Conservation (phyloP, 1,140 invertebrate species). For the Rhynchophorus ferrugineus region DNA sequence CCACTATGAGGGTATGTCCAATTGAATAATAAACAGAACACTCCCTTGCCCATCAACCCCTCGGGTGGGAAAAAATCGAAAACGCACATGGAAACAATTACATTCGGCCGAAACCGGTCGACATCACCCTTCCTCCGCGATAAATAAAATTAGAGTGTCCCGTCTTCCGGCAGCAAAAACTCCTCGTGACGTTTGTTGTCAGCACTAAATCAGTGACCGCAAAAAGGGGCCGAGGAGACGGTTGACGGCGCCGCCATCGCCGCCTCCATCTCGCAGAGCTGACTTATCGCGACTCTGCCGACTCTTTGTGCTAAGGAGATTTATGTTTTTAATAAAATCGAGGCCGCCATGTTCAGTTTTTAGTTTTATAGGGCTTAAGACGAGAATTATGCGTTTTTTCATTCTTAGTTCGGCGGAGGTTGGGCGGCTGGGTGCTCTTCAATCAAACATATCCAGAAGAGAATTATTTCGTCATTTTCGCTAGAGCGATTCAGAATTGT, state of each 20-base stretch:
- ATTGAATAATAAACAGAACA: too few relatives aligned
- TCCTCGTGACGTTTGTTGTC: conserved; percentile 12
- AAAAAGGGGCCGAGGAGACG: conserved; percentile 12
- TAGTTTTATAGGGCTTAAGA: neutral
- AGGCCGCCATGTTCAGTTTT: conserved; percentile 5
- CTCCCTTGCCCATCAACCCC: too few relatives aligned
- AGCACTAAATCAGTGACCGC: conserved; percentile 20
- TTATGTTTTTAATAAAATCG: conserved; percentile 21
- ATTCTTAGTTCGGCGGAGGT: neutral
- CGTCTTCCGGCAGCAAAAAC: conserved; percentile 13
- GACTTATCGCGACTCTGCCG: conserved; percentile 15
- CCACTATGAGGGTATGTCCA: too few relatives aligned
- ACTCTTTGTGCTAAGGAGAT: conserved; percentile 17
- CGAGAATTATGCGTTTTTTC: conserved; percentile 1
- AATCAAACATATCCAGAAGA: neutral
- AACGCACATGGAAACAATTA: neutral
- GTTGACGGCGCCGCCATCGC: conserved; percentile 11
- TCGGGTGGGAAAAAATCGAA: too few relatives aligned
- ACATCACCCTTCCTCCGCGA: neutral
- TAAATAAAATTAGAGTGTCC: conserved; percentile 13
- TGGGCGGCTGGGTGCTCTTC: neutral
- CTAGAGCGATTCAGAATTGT: neutral
- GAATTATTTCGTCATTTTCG: neutral
- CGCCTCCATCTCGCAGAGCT: conserved; percentile 11
- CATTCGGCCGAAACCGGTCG: neutral